Conservation (phyloP, 2,888 invertebrate species). For the Odontothrips loti region DNA sequence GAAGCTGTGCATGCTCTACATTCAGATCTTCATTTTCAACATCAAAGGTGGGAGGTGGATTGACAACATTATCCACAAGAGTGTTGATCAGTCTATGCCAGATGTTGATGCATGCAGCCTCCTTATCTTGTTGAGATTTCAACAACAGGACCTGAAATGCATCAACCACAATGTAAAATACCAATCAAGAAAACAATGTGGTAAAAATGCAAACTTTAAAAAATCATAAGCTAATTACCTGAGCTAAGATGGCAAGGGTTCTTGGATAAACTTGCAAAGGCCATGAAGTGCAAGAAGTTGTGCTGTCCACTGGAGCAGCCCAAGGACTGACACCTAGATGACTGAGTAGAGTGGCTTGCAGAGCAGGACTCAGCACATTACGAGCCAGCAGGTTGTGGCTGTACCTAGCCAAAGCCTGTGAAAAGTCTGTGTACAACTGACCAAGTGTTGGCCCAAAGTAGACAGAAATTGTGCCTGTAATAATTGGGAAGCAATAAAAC, state of each 20-base stretch:
- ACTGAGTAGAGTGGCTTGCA: conserved; percentile 67
- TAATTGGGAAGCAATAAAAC: conserved; percentile 40
- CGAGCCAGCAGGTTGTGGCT: conserved; percentile 71
- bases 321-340: conserved; percentile 72
- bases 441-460: conserved; percentile 70
- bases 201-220: background rate
- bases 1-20: conserved; percentile 90
- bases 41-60: conserved; percentile 56
- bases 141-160: conserved; percentile 61
- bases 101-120: conserved; percentile 83
- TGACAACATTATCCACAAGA: conserved; percentile 77
- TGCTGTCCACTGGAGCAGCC: conserved; percentile 58
- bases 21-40: conserved; percentile 83
- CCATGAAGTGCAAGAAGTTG: conserved; percentile 57
- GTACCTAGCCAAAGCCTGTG: conserved; percentile 71
- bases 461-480: conserved; percentile 63
- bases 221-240: conserved; percentile 49
- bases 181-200: conserved; percentile 31
- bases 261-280: conserved; percentile 73
- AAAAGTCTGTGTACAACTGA: conserved; percentile 68
- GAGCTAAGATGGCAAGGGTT: conserved; percentile 75
- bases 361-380: conserved; percentile 59
- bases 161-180: conserved; percentile 33
- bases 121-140: conserved; percentile 78
- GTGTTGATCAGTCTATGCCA: conserved; percentile 89